A percentile compares a stretch with the other conserved stretches of the same genome.
These are phyloP conservation scores for Rhineura floridana DNA, from an alignment of 2,113 vertebrate species.

Conservation along the genomic window DNA sequence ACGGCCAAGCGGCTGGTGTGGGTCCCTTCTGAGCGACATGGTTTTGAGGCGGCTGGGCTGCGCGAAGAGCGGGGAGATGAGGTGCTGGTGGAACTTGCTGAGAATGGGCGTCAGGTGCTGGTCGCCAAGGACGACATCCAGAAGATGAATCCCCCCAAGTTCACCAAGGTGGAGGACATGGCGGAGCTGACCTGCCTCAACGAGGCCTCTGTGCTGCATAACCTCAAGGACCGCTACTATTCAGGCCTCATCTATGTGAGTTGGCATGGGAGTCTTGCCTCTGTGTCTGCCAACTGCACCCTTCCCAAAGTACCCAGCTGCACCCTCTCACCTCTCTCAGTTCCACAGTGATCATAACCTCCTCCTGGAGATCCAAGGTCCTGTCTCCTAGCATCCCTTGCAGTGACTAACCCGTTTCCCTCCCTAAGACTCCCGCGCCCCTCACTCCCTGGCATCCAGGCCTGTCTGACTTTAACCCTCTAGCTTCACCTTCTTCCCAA, in stretches of 20 bases:
- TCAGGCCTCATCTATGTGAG: slow-evolving; percentile 78
- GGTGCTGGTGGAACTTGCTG: slow-evolving; percentile 72
- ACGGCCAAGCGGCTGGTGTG: slow-evolving; percentile 72
- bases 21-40: slow-evolving; percentile 74
- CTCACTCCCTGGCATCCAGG: background rate
- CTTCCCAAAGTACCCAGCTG: slow-evolving; percentile 3
- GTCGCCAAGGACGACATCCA: slow-evolving; percentile 69
- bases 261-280: background rate
- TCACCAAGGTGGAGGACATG: slow-evolving; percentile 79
- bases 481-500: background rate
- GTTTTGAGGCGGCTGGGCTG: slow-evolving; percentile 74
- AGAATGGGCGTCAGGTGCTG: slow-evolving; percentile 60
- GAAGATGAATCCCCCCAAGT: slow-evolving; percentile 79
- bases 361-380: too few relatives aligned
- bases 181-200: slow-evolving; percentile 77
- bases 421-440: background rate
- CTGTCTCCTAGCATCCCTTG: background rate
- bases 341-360: background rate
- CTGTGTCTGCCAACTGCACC: background rate
- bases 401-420: background rate
- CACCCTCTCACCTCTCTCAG: background rate
- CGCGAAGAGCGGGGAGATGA: slow-evolving; percentile 69
- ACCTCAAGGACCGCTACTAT: slow-evolving; percentile 77
- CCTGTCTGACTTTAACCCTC: background rate
- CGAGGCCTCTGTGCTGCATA: slow-evolving; percentile 76